Conservation (phyloP, 2,888 invertebrate species). For the Autographa gamma region DNA sequence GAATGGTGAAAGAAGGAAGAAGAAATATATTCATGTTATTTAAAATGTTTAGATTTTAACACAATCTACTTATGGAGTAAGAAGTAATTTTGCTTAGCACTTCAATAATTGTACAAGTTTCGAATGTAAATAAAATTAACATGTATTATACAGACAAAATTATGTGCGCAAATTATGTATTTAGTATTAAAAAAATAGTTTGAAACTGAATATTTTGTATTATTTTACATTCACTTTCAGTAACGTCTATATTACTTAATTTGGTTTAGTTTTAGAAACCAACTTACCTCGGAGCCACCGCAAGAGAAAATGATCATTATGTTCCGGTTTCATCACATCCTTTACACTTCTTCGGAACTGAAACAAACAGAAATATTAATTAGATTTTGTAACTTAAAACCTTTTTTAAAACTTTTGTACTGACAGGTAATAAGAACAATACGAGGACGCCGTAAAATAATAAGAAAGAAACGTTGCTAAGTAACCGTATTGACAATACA, state of each 20-base stretch:
- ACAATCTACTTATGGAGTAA: too few relatives aligned
- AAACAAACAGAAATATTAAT: conserved; percentile 73
- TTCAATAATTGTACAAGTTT: too few relatives aligned
- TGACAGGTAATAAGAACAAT: neutral
- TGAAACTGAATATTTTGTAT: neutral
- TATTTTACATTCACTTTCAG: neutral
- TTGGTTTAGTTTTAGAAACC: neutral
- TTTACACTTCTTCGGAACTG: conserved; percentile 93
- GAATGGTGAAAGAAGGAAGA: too few relatives aligned
- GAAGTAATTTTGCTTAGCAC: too few relatives aligned
- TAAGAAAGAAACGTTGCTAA: conserved; percentile 62
- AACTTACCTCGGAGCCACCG: conserved; percentile 94
- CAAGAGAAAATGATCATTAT: conserved; percentile 93
- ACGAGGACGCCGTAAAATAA: neutral
- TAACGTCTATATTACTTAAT: neutral
- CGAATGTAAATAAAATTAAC: too few relatives aligned
- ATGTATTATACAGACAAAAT: too few relatives aligned
- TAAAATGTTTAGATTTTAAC: too few relatives aligned
- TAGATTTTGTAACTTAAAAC: neutral
- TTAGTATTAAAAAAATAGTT: too few relatives aligned
- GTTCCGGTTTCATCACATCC: conserved; percentile 91
- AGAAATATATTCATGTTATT: too few relatives aligned
- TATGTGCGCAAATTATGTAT: too few relatives aligned
- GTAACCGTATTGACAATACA: conserved; percentile 79
- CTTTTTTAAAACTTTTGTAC: neutral